A percentile compares a stretch with the other conserved stretches of the same genome.
Conservation (phyloP, 2,113 vertebrate species). For the Oreochromis spilurus region DNA sequence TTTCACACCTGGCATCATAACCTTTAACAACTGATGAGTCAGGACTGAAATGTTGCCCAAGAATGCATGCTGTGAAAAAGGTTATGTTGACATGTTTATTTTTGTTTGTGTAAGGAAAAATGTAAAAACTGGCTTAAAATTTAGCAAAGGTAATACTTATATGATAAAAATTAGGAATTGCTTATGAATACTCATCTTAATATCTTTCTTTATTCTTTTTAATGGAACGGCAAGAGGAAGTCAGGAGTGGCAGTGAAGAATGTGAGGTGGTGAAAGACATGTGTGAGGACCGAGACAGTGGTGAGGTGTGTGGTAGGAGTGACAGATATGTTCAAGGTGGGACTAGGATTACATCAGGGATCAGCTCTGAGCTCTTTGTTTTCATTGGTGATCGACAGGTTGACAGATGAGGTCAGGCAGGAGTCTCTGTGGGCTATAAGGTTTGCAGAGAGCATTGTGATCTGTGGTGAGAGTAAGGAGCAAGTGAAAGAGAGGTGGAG, state of each 20-base stretch:
- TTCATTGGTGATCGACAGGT: neutral
- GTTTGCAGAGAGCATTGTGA: neutral
- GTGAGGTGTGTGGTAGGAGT: neutral
- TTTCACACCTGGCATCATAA: neutral
- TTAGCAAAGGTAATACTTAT: neutral
- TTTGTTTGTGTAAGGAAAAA: neutral
- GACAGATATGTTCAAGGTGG: neutral
- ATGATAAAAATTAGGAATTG: neutral
- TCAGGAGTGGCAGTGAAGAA: neutral
- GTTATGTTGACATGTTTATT: neutral
- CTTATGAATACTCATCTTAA: neutral
- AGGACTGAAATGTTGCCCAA: neutral
- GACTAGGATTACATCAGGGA: neutral
- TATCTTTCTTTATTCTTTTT: neutral
- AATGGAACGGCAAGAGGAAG: accelerated
- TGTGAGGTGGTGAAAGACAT: neutral
- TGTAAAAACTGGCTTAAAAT: neutral
- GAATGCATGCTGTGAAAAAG: neutral
- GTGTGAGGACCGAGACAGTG: neutral
- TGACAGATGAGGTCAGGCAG: neutral
- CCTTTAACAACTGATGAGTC: neutral
- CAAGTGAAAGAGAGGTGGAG: neutral
- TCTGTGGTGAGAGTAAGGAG: neutral
- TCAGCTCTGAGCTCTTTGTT: neutral
- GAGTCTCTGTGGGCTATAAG: neutral